These are phyloP conservation scores for Muscina levida DNA, from an alignment of 2,888 invertebrate species.

Conservation along the genomic window DNA sequence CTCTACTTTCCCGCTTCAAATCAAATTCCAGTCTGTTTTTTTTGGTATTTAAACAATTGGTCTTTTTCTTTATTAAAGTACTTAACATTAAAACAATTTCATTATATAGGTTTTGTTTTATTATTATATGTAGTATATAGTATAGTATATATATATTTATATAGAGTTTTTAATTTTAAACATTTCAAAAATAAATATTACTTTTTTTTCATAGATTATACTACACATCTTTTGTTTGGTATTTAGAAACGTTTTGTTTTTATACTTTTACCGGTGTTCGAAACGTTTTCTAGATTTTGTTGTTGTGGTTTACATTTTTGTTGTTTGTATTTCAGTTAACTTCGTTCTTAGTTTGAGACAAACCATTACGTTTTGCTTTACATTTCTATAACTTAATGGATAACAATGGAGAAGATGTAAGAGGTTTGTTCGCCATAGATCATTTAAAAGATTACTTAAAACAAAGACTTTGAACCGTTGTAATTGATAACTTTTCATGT, in stretches of 20 bases:
- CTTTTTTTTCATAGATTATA: slow-evolving; percentile 19
- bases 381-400: no score
- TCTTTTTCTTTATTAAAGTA: slow-evolving; percentile 68
- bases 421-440: no score
- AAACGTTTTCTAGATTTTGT: slow-evolving; percentile 6
- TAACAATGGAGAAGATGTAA: no score
- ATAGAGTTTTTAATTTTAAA: slow-evolving; percentile 57
- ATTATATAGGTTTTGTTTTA: slow-evolving; percentile 33
- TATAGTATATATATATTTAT: slow-evolving; percentile 49
- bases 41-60: slow-evolving; percentile 68
- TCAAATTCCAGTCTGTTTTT: no score
- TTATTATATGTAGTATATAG: no score
- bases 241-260: slow-evolving; percentile 14
- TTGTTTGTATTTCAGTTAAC: slow-evolving; percentile 1
- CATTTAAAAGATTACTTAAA: no score
- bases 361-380: not conserved
- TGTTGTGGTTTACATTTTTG: not conserved
- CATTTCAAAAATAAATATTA: slow-evolving; percentile 63
- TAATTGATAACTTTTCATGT: no score
- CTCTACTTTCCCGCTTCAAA: no score
- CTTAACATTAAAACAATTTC: slow-evolving; percentile 76
- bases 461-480: no score
- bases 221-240: slow-evolving; percentile 42
- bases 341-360: slow-evolving; percentile 8
- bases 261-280: not conserved